Evolutionary conservation across 2,888 invertebrate genomes (phyloP).

Genomic region (Chydorus sphaericus): DNA sequence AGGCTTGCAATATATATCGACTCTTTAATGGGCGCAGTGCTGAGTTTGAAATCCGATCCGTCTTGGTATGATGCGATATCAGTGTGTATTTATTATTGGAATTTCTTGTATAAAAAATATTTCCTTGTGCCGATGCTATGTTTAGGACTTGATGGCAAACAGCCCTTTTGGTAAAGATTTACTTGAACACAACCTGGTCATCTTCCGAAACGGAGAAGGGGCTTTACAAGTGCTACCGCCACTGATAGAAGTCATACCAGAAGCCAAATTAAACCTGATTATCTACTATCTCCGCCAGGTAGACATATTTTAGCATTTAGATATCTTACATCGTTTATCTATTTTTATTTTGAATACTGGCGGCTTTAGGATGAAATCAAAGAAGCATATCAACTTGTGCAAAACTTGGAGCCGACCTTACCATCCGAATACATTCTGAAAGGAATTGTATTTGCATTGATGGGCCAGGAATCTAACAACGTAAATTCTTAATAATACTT

Average conservation of each 20-base stretch:
- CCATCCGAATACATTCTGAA: slow-evolving; percentile 93
- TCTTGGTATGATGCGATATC: slow-evolving; percentile 33
- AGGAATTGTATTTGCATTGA: slow-evolving; percentile 83
- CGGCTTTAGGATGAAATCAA: slow-evolving; percentile 50
- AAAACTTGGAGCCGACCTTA: slow-evolving; percentile 79
- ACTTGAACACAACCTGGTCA: slow-evolving; percentile 86
- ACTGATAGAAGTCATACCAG: slow-evolving; percentile 86
- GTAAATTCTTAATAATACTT: slow-evolving; percentile 38
- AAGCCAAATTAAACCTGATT: slow-evolving; percentile 88
- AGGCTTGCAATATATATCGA: slow-evolving; percentile 64
- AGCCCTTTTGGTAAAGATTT: slow-evolving; percentile 68
- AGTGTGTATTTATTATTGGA: not conserved
- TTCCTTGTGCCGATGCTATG: not conserved
- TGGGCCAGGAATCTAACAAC: slow-evolving; percentile 82
- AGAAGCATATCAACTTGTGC: slow-evolving; percentile 76
- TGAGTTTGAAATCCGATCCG: slow-evolving; percentile 71
- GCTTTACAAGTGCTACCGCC: slow-evolving; percentile 83
- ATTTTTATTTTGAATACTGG: not conserved
- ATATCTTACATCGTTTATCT: not conserved
- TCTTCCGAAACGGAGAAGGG: slow-evolving; percentile 85
- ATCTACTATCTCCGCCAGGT: slow-evolving; percentile 77
- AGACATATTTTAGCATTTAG: slow-evolving; percentile 1
- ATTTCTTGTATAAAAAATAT: too few species aligned
- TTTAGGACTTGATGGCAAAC: slow-evolving; percentile 32
- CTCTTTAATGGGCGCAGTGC: slow-evolving; percentile 90